These are phyloP conservation scores for Columba janthina DNA, from an alignment of 2,113 vertebrate species.

Conservation along the genomic window DNA sequence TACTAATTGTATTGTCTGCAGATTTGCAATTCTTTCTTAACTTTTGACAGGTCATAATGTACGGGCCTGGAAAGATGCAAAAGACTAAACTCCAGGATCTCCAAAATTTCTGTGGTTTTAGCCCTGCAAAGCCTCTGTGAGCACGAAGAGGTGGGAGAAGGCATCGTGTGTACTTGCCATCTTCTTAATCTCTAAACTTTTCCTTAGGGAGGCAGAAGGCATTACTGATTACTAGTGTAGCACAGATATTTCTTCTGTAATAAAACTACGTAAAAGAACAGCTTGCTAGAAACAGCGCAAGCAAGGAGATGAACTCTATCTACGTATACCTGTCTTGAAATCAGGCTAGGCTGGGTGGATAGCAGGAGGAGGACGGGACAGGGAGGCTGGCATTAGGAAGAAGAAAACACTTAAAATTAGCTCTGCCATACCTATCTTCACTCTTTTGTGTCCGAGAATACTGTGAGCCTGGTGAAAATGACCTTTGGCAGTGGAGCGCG, in stretches of 20 bases:
- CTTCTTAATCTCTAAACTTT: not conserved
- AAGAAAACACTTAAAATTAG: not conserved
- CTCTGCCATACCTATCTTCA: not conserved
- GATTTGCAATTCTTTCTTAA: not conserved
- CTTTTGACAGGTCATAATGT: not conserved
- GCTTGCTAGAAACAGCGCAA: not conserved
- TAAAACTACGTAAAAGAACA: not conserved
- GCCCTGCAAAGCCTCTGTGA: not conserved
- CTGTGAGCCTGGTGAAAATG: not conserved
- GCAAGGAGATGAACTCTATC: not conserved
- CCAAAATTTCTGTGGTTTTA: not conserved
- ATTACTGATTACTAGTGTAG: not conserved
- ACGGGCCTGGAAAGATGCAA: not conserved
- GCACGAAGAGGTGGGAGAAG: not conserved
- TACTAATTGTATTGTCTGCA: not conserved
- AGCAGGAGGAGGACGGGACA: not conserved
- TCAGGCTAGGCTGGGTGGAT: not conserved
- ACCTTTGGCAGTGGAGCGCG: accelerated
- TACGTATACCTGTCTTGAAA: not conserved
- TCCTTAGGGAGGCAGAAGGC: not conserved
- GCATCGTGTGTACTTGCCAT: accelerated
- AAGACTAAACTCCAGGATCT: not conserved
- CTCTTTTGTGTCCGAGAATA: not conserved
- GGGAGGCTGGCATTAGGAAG: not conserved
- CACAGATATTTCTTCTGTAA: not conserved